Conservation (phyloP, 1,140 invertebrate genomes). For the Bombus affinis region DNA sequence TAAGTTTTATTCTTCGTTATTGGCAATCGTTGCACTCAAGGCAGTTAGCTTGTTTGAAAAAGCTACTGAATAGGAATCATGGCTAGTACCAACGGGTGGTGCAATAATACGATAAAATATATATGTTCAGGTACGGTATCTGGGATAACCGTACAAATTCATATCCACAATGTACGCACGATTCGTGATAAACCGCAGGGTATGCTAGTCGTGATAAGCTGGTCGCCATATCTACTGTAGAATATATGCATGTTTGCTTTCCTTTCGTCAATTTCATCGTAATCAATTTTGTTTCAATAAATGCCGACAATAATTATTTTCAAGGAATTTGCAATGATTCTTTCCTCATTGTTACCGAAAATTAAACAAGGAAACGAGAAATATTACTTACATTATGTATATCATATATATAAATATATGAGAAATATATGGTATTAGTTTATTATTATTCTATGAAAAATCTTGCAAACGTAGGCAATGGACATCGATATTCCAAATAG, state of each 20-base stretch:
- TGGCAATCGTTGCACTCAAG: not conserved
- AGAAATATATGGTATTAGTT: too few relatives aligned
- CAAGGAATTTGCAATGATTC: too few relatives aligned
- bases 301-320: too few relatives aligned
- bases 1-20: not conserved
- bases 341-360: too few relatives aligned
- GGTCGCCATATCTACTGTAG: not conserved
- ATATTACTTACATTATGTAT: too few relatives aligned
- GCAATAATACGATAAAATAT: not conserved
- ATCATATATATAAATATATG: too few relatives aligned
- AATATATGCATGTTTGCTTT: not conserved
- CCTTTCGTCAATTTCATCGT: not conserved
- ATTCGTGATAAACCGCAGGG: conserved; percentile 24
- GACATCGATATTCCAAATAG: too few relatives aligned
- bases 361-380: too few relatives aligned
- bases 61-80: not conserved
- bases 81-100: not conserved
- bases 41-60: not conserved
- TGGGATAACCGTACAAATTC: not conserved
- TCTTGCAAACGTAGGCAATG: too few relatives aligned
- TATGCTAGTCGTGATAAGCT: not conserved
- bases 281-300: too few relatives aligned
- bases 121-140: conserved; percentile 3
- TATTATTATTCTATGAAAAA: too few relatives aligned
- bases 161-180: conserved; percentile 12